phyloP scores from a whole-genome alignment of 2,888 invertebrate species.

The Oxycera nigricornis region DNA sequence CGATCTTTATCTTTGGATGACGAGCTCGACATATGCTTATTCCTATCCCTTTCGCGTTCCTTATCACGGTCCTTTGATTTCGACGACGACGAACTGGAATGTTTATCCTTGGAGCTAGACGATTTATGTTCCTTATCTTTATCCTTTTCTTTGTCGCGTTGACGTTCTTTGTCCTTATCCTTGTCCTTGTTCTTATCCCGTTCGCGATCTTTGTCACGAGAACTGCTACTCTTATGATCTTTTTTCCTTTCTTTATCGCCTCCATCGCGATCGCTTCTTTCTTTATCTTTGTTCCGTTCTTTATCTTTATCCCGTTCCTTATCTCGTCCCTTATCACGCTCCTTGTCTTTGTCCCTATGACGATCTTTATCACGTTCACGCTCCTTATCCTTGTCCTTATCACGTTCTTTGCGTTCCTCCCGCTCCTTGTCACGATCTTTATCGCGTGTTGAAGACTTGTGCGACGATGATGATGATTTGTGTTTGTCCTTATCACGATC shows the following conservation, averaged over 20 bases:
- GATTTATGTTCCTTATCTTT: constrained; percentile 60
- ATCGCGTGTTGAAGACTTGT: constrained; percentile 52
- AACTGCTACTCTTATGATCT: constrained; percentile 61
- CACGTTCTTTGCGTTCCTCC: constrained; percentile 52
- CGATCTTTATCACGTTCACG: constrained; percentile 51
- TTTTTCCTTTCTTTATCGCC: constrained; percentile 57
- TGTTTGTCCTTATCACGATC: constrained; percentile 62
- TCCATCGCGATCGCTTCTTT: constrained; percentile 56
- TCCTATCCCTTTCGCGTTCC: constrained; percentile 43
- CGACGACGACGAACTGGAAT: constrained; percentile 58
- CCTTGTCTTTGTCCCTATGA: constrained; percentile 53
- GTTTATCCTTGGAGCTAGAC: constrained; percentile 60
- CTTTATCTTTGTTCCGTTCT: constrained; percentile 56
- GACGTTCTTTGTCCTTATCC: constrained; percentile 57
- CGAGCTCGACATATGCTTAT: constrained; percentile 48
- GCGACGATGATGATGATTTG: constrained; percentile 56
- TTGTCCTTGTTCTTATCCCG: no score
- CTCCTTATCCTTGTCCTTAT: constrained; percentile 54
- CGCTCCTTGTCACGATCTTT: constrained; percentile 56
- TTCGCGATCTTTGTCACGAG: constrained; percentile 49
- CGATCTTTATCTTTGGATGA: constrained; percentile 56
- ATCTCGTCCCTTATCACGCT: constrained; percentile 57
- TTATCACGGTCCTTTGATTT: constrained; percentile 55
- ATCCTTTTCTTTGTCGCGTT: constrained; percentile 54
- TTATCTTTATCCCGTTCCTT: constrained; percentile 50